These are phyloP conservation scores for Pterostichus niger DNA, from an alignment of 2,888 invertebrate species.

Conservation along the genomic window DNA sequence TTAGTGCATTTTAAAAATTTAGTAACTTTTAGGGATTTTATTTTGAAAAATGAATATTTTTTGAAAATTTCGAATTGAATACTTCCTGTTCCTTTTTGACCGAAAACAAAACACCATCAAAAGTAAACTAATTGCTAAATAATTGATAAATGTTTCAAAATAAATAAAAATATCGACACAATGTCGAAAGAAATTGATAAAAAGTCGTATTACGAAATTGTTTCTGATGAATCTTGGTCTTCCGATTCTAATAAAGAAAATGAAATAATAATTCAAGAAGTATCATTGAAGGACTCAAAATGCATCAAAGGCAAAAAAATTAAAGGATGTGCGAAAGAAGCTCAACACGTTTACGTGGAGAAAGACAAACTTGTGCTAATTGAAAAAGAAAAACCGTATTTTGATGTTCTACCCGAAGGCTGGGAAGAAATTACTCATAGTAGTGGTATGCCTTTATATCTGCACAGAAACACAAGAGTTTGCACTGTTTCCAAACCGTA, in stretches of 20 bases:
- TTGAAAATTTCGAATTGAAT: too few relatives aligned
- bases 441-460: slow-evolving; percentile 97
- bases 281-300: too few relatives aligned
- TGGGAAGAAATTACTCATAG: slow-evolving; percentile 98
- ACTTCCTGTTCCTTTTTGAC: too few relatives aligned
- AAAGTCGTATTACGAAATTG: slow-evolving; percentile 72
- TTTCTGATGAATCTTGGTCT: slow-evolving; percentile 73
- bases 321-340: slow-evolving; percentile 75
- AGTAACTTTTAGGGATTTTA: too few relatives aligned
- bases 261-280: slow-evolving; percentile 90
- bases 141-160: too few relatives aligned
- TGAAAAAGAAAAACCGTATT: slow-evolving; percentile 93
- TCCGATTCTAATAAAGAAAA: slow-evolving; percentile 87
- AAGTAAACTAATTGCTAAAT: too few relatives aligned
- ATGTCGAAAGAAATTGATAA: too few relatives aligned
- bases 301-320: too few relatives aligned
- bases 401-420: slow-evolving; percentile 96
- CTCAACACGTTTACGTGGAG: slow-evolving; percentile 85
- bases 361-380: slow-evolving; percentile 87
- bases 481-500: slow-evolving; percentile 96
- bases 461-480: slow-evolving; percentile 92
- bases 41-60: too few relatives aligned
- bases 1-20: too few relatives aligned
- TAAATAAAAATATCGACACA: too few relatives aligned
- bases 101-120: too few relatives aligned